Conservation (phyloP, 2,888 invertebrate species). For the Dromius quadrimaculatus region DNA sequence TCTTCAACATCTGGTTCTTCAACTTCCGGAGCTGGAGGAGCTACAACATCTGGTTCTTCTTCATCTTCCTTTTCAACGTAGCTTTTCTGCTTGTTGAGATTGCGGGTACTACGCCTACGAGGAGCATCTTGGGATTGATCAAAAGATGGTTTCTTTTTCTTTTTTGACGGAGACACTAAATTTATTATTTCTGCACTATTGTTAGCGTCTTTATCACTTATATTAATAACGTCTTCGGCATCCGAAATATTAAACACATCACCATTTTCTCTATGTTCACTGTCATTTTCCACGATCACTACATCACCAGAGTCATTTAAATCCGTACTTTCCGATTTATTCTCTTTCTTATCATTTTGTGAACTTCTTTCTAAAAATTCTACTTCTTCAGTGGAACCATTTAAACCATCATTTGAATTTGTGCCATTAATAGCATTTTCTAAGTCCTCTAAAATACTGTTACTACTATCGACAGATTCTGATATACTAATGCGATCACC, state of each 20-base stretch:
- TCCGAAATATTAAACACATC: conserved; percentile 63
- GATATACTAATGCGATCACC: conserved; percentile 65
- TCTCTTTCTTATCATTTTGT: conserved; percentile 21
- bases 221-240: conserved; percentile 63
- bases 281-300: conserved; percentile 62
- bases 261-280: conserved; percentile 52
- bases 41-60: conserved; percentile 63
- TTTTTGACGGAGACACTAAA: conserved; percentile 65
- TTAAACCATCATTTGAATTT: conserved; percentile 54
- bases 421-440: conserved; percentile 61
- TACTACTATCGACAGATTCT: conserved; percentile 60
- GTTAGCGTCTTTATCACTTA: conserved; percentile 59
- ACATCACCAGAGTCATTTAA: conserved; percentile 64
- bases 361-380: conserved; percentile 51
- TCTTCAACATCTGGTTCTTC: conserved; percentile 77
- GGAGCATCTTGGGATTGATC: conserved; percentile 60
- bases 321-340: conserved; percentile 53
- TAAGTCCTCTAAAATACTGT: conserved; percentile 62
- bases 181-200: conserved; percentile 56
- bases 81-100: conserved; percentile 69
- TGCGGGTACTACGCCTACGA: conserved; percentile 71
- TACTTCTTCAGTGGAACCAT: conserved; percentile 29
- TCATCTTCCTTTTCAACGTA: conserved; percentile 65
- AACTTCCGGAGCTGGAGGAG: conserved; percentile 67
- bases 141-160: conserved; percentile 59